A percentile compares a stretch with the other conserved stretches of the same genome.
phyloP scores from a whole-genome alignment of 2,888 invertebrate species.

The Macaria liturata region DNA sequence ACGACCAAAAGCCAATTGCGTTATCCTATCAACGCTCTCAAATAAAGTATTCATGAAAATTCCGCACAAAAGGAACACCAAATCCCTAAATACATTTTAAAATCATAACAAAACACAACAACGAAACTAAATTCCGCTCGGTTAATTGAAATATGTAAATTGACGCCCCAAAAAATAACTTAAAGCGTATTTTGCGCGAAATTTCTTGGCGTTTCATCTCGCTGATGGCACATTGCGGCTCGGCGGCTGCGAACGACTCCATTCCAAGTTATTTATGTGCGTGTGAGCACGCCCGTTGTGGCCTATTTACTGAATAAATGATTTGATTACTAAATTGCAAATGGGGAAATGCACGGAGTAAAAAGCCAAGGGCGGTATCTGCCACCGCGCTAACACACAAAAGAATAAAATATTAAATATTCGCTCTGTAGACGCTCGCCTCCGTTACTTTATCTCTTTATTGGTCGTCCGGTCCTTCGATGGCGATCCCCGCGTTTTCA shows the following conservation, averaged over 20 bases:
- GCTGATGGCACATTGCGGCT: constrained; percentile 29
- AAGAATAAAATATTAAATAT: constrained; percentile 37
- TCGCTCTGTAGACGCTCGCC: constrained; percentile 28
- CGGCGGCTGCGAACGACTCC: constrained; percentile 33
- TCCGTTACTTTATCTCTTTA: constrained; percentile 45
- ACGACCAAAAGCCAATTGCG: too few species aligned
- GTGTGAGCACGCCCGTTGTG: constrained; percentile 37
- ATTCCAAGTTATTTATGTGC: constrained; percentile 37
- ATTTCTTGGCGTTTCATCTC: constrained; percentile 32
- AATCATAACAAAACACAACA: constrained; percentile 6
- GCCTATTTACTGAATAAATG: constrained; percentile 41
- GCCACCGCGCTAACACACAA: constrained; percentile 29
- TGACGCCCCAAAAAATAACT: constrained; percentile 24
- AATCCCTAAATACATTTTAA: background rate
- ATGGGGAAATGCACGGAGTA: constrained; percentile 35
- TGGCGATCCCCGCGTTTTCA: constrained; percentile 46
- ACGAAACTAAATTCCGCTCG: constrained; percentile 8
- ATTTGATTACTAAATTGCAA: constrained; percentile 42
- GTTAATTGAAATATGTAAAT: constrained; percentile 29
- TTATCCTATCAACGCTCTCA: background rate
- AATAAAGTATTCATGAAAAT: background rate
- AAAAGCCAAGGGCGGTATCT: constrained; percentile 30
- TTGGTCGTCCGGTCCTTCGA: constrained; percentile 44
- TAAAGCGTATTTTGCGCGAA: constrained; percentile 24
- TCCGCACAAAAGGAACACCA: background rate